These are phyloP conservation scores for Urocitellus parryii DNA, from an alignment of 2,113 vertebrate species.

Conservation along the genomic window DNA sequence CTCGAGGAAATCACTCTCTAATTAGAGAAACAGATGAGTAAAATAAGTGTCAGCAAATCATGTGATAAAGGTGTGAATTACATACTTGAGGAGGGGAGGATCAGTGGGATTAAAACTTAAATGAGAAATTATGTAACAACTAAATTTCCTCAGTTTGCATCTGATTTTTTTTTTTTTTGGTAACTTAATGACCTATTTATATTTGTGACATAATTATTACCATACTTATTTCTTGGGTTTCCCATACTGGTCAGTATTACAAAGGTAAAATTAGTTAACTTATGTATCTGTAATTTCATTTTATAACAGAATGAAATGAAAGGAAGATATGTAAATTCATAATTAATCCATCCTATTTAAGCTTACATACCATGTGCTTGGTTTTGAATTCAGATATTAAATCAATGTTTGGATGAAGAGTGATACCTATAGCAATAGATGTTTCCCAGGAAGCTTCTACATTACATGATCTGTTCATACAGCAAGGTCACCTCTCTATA, in stretches of 20 bases:
- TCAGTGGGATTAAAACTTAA: not conserved
- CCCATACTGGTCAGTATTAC: not conserved
- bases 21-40: not conserved
- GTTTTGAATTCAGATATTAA: not conserved
- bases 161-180: not conserved
- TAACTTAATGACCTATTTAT: not conserved
- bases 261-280: not conserved
- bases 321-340: not conserved
- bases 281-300: not conserved
- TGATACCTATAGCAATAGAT: not conserved
- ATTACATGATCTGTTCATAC: not conserved
- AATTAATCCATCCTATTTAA: not conserved
- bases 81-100: not conserved
- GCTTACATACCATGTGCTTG: not conserved
- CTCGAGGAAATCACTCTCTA: not conserved
- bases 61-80: not conserved
- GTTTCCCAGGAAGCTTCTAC: not conserved
- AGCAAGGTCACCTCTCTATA: not conserved
- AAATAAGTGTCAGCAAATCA: not conserved
- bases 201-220: not conserved
- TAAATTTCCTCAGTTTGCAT: not conserved
- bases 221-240: not conserved
- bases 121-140: not conserved
- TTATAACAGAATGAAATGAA: conserved; percentile 6
- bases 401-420: not conserved